Percentiles rank a stretch among this genome's conserved stretches.
These are phyloP conservation scores for Drosophila hydei DNA, from an alignment of 1,140 invertebrate genomes.

Conservation along the genomic window DNA sequence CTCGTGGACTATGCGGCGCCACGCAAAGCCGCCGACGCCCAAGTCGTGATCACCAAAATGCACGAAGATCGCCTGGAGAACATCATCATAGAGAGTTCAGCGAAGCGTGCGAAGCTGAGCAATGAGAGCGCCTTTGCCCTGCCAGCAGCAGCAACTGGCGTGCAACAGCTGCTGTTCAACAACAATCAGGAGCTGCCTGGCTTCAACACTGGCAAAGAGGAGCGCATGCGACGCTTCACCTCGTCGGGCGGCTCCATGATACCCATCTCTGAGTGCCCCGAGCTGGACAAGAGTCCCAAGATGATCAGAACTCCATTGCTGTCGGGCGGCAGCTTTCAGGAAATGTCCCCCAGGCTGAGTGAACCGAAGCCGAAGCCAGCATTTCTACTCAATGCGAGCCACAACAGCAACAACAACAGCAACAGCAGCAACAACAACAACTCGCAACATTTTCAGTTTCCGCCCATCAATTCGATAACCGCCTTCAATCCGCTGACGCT, in stretches of 20 bases:
- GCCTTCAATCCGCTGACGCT: constrained; percentile 89
- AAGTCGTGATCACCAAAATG: constrained; percentile 81
- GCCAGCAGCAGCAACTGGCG: background rate
- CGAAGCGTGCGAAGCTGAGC: constrained; percentile 50
- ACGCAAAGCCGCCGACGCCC: constrained; percentile 62
- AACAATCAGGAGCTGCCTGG: constrained; percentile 13
- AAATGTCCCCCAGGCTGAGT: constrained; percentile 64
- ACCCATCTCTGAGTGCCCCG: constrained; percentile 75
- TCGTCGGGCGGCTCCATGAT: constrained; percentile 81
- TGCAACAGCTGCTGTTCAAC: constrained; percentile 29
- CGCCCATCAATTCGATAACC: constrained; percentile 87
- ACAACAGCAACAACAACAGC: too few species aligned
- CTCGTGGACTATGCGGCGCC: constrained; percentile 86
- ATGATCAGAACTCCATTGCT: constrained; percentile 76
- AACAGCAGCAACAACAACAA: too few species aligned
- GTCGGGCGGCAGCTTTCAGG: constrained; percentile 80
- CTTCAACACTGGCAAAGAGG: constrained; percentile 57
- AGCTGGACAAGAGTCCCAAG: constrained; percentile 78
- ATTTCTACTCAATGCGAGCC: too few species aligned
- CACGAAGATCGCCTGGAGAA: constrained; percentile 69
- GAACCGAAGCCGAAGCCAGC: constrained; percentile 29
- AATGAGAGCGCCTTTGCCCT: constrained; percentile 36
- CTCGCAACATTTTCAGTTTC: constrained; percentile 86
- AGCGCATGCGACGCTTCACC: constrained; percentile 69
- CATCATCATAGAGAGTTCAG: constrained; percentile 24